Evolutionary conservation across 2,888 invertebrate species (phyloP), one percentile per base, ranked within the genome.

Genomic region (Zygothrica quintamaculata): DNA sequence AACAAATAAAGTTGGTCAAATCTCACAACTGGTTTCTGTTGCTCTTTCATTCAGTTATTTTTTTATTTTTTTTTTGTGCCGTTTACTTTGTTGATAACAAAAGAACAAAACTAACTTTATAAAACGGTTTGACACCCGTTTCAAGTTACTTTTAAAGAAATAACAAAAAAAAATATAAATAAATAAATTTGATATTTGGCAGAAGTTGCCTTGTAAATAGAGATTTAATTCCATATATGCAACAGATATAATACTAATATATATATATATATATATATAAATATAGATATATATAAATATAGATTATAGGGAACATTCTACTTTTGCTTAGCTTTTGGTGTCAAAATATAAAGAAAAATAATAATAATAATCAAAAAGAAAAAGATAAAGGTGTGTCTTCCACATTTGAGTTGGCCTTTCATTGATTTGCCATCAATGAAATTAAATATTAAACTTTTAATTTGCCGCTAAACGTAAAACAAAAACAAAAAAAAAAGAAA

Each of bases 351-450:
- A 26, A 37, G 46, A 48, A 43, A 60, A 34, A 47, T 59, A 51
- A 47, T 46, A 26, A 15, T 47, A 67, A 55, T 36, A 42, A 55
- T 73, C n/a, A n/a, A n/a, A n/a, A n/a, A 22, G 18, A 22, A 2
- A 22, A 2, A 2, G 5, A 22, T 22, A 22, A 22, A 22, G 69
- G 70, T 74, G 70, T 74, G 70, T 52, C 74, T 67, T 11, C 33
- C 11, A n/a, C 33, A 2, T 3, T 18, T 12, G 48, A 33, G 25
- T 8, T 46, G 37, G n/a, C 18, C 18, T 46, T 52, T 57, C 69
- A 71, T 71, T 74, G 70, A 74, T 70, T 70, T 56, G 33, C 85
- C 67, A 86, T 80, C 80, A 79, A 56, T 53, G 39, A 79, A 76
- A 86, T 84, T 65, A 79, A 75, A 72, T 76, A 84, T 79, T 66